Percentiles rank a stretch among this genome's conserved stretches.
Evolutionary conservation across 2,113 vertebrate species (phyloP).

Genomic region (Phodopus roborovskii): DNA sequence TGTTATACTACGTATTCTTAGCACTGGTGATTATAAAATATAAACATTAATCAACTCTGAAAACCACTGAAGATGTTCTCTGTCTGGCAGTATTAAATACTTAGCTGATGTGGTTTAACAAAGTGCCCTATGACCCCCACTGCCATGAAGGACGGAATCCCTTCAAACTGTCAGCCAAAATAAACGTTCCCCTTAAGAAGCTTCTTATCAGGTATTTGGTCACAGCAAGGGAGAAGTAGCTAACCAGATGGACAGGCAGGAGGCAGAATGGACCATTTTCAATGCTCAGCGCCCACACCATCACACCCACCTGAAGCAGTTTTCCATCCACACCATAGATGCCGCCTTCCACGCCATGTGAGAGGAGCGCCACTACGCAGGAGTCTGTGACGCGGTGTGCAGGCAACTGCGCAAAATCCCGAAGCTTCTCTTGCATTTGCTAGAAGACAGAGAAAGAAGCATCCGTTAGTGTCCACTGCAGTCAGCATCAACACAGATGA

Average conservation of each 20-base stretch:
- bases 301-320: constrained; percentile 89
- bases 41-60: neutral
- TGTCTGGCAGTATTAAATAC: neutral
- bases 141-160: neutral
- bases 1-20: neutral
- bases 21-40: neutral
- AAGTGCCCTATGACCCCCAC: neutral
- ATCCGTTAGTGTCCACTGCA: neutral
- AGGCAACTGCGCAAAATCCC: constrained; percentile 87
- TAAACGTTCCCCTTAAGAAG: neutral
- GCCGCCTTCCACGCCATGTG: constrained; percentile 95
- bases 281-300: fast-evolving
- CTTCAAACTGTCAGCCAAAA: neutral
- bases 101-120: neutral
- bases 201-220: neutral
- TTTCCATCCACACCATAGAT: constrained; percentile 95
- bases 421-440: constrained; percentile 92
- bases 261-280: fast-evolving
- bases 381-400: constrained; percentile 90
- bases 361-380: constrained; percentile 94
- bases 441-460: constrained; percentile 78
- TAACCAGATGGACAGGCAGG: neutral
- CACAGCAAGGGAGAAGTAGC: neutral
- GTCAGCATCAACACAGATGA: neutral
- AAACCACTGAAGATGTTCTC: neutral